Base-by-base conservation (phyloP, 2,113 vertebrate species). In the Malurus cyaneus region DNA sequence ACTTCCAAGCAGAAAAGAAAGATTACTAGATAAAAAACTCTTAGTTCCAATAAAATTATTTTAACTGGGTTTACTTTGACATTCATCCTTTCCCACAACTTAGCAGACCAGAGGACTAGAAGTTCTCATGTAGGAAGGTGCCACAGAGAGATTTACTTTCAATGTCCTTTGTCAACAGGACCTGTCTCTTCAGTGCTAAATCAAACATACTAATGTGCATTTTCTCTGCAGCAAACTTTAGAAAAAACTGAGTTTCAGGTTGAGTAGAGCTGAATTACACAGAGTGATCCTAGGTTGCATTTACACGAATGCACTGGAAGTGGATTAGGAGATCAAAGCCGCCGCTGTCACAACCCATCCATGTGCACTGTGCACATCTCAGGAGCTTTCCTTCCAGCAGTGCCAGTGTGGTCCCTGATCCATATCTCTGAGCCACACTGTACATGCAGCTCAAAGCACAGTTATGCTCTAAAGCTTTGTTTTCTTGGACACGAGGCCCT, bases 271-370 rank as follows among this genome's bases (percentile, higher is more conserved):
- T 44, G n/a, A 77, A 47, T 34, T 28, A 17, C 47, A 54, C 12
- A 23, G n/a, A 0, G 0, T 9, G 47, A 53, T 74, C 44, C 57
- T 18, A 11, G n/a, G 12, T 49, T 53, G 15, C 2, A 9, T 16
- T 18, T 21, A 12, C 1, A 0, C 31, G 25, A 28, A 29, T 18
- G 49, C 20, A 9, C 32, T 82, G 59, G 39, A 18, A 46, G 29
- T 29, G 53, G n/a, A 72, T 76, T 13, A 34, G 62, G 52, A 80
- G 44, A 65, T 83, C 20, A 91, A 88, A 91, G 89, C 36, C 11
- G 71, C 7, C 2, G 4, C 26, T 31, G 34, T 41, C 87, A 80
- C 11, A 71, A 64, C 5, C 44, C 7, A 6, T 31, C 41, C 2
- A 0, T 8, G 54, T 12, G 23, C 18, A 8, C 28, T 34, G 9